Evolutionary conservation across 2,797 vertebrate genomes (phyloP).

Genomic region (Hapalemur alaotrensis): DNA sequence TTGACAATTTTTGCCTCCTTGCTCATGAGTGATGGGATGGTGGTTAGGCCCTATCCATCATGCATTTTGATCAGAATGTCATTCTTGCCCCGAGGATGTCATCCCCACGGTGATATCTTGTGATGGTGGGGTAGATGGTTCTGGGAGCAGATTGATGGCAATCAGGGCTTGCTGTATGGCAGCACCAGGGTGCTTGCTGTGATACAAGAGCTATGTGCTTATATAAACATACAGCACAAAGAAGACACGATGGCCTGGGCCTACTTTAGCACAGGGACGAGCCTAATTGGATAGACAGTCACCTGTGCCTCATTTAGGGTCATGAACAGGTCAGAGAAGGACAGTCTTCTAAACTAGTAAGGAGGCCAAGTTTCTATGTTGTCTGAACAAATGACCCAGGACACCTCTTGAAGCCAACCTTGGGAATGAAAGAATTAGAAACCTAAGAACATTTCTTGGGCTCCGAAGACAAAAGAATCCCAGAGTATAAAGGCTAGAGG

Average conservation of each 20-base stretch:
- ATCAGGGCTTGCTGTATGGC: background rate
- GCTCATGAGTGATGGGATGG: slow-evolving; percentile 65
- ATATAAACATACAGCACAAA: background rate
- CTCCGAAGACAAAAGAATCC: background rate
- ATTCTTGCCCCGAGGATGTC: slow-evolving; percentile 56
- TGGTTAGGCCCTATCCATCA: slow-evolving; percentile 63
- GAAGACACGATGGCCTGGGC: background rate
- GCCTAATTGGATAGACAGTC: slow-evolving; percentile 42
- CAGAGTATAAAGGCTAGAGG: background rate
- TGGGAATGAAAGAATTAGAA: background rate
- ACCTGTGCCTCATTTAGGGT: slow-evolving; percentile 6
- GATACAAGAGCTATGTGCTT: background rate
- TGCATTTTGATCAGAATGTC: slow-evolving; percentile 72
- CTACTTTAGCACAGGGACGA: background rate
- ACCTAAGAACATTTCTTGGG: background rate
- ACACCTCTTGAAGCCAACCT: background rate
- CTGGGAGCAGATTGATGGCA: slow-evolving; percentile 54
- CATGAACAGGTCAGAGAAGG: background rate
- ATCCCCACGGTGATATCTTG: slow-evolving; percentile 56
- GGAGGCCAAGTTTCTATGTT: background rate
- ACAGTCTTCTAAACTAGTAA: slow-evolving; percentile 33
- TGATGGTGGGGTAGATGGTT: slow-evolving; percentile 52
- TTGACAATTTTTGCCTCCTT: slow-evolving; percentile 67
- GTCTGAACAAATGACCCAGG: background rate
- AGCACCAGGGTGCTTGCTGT: background rate